Percentiles rank a stretch among this genome's conserved stretches.
phyloP scores from a whole-genome alignment of 2,797 vertebrate genomes.

The Parambassis ranga region DNA sequence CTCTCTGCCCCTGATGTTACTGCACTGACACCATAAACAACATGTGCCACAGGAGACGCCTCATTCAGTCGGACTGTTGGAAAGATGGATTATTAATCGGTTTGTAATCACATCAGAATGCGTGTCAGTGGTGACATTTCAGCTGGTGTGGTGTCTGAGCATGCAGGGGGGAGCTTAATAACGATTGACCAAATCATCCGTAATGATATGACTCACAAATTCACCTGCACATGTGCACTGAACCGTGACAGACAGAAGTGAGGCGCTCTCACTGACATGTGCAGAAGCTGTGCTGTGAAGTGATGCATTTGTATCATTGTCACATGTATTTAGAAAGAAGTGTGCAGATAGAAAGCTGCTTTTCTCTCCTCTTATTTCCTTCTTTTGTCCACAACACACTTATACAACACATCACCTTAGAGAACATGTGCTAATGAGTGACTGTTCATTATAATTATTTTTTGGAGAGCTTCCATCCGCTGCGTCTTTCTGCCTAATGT shows the following conservation, averaged over 20 bases:
- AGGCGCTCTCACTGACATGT: slow-evolving; percentile 17
- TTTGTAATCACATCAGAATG: slow-evolving; percentile 29
- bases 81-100: slow-evolving; percentile 39
- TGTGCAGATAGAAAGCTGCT: background rate
- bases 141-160: background rate
- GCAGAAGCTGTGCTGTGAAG: slow-evolving; percentile 24
- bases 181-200: slow-evolving; percentile 13
- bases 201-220: slow-evolving; percentile 11
- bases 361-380: background rate
- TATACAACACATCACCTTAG: background rate
- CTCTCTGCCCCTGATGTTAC: background rate
- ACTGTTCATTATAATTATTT: background rate
- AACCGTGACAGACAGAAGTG: slow-evolving; percentile 2
- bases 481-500: background rate
- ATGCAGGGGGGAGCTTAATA: background rate
- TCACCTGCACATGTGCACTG: slow-evolving; percentile 1
- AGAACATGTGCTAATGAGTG: background rate
- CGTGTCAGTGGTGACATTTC: slow-evolving; percentile 4
- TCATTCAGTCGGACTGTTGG: slow-evolving; percentile 18
- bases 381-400: background rate
- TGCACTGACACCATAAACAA: too few species aligned
- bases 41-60: too few species aligned
- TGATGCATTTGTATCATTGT: background rate
- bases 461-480: background rate
- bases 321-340: background rate